Evolutionary conservation across 1,140 invertebrate genomes (phyloP), one percentile per base, ranked within the genome.

Genomic region (Habropoda laboriosa): DNA sequence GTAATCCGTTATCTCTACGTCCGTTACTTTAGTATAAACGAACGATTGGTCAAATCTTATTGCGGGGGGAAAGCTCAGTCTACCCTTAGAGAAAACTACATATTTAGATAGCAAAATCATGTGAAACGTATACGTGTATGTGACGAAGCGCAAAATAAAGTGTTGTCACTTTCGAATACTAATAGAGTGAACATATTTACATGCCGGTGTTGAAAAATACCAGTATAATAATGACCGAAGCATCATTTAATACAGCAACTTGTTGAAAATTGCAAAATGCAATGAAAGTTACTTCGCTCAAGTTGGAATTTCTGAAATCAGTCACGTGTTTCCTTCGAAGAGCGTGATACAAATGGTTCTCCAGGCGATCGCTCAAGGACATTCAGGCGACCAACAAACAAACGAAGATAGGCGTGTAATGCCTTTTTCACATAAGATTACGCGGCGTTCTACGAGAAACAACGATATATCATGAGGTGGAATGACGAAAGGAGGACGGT

Each of bases 401-500:
- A 51, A 47, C 55, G 63, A 49, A 18, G 66, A 78, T 51, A 67
- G 6, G 64, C 18, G 47, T 45, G 60, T 66, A 49, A 49, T 35
- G 51, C 60, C 58, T 73, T 77, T 80, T 80, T 58, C 51, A 73
- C 67, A 57, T 70, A 47, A 79, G 51, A 70, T 49, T 67, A 66
- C 66, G 70, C 63, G 61, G 74, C 61, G 60, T 67, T 75, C 64
- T 76, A 68, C 84, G 67, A 80, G 77, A 86, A 81, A 87, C 77
- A 64, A 78, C 75, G 61, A 63, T 80, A 51, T 74, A 85, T 72
- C 74, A 71, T 64, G 66, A 84, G 74, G 78, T 78, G 58, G 79
- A 79, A 86, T 86, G 82, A 89, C 81, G 82, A 88, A 89, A 90
- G 81, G 86, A 89, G 86, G 83, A 87, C 87, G 81, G 80, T 86